Evolutionary conservation across 2,888 invertebrate genomes (phyloP).

Genomic region (Choreutis nemorana): DNA sequence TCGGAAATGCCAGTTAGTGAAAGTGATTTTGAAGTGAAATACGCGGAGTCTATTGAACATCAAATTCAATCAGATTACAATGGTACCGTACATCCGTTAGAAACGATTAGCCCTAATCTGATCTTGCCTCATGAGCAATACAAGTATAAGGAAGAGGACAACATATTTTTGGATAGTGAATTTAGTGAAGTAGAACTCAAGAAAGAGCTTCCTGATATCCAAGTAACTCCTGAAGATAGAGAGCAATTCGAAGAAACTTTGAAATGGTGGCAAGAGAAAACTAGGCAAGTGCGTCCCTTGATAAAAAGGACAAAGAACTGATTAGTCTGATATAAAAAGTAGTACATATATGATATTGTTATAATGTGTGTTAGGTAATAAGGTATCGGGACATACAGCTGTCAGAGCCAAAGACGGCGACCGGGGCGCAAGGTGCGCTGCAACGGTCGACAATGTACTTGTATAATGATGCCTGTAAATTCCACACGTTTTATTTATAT

Average conservation of each 20-base stretch:
- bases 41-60: slow-evolving; percentile 45
- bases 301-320: slow-evolving; percentile 18
- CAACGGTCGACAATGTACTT: slow-evolving; percentile 36
- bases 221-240: slow-evolving; percentile 54
- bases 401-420: slow-evolving; percentile 53
- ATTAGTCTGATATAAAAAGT: not conserved
- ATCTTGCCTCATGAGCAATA: slow-evolving; percentile 35
- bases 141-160: slow-evolving; percentile 43
- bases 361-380: slow-evolving; percentile 16
- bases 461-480: slow-evolving; percentile 22
- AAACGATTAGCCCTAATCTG: slow-evolving; percentile 35
- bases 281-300: slow-evolving; percentile 34
- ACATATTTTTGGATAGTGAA: slow-evolving; percentile 39
- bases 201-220: slow-evolving; percentile 53
- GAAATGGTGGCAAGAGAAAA: slow-evolving; percentile 64
- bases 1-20: slow-evolving; percentile 42
- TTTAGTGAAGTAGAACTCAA: slow-evolving; percentile 56
- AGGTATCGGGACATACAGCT: slow-evolving; percentile 45
- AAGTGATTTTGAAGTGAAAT: slow-evolving; percentile 53
- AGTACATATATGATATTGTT: slow-evolving; percentile 25
- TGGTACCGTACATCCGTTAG: slow-evolving; percentile 27
- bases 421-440: slow-evolving; percentile 51
- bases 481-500: slow-evolving; percentile 6
- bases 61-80: slow-evolving; percentile 31
- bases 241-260: slow-evolving; percentile 59